Evolutionary conservation across 2,113 vertebrate species (phyloP).

Genomic region (Myotis lucifugus): DNA sequence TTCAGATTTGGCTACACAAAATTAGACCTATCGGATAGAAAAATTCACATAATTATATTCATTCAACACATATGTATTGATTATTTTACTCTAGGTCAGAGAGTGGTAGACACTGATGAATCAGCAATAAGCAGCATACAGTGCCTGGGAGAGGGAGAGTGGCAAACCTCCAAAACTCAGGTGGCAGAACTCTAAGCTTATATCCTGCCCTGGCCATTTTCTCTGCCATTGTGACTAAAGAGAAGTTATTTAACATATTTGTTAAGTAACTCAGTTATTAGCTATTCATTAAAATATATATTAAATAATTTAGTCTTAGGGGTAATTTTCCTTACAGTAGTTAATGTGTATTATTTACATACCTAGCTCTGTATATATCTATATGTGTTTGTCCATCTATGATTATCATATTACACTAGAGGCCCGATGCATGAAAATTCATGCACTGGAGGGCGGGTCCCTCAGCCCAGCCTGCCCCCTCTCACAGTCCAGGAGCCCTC

Average conservation of each 20-base stretch:
- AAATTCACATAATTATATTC: constrained; percentile 6
- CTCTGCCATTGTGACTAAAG: background rate
- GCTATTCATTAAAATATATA: background rate
- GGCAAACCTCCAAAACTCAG: background rate
- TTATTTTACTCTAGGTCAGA: background rate
- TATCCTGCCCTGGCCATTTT: background rate
- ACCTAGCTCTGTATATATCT: background rate
- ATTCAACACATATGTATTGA: background rate
- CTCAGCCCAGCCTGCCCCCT: too few species aligned
- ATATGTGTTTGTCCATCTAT: background rate
- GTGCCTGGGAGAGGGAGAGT: background rate
- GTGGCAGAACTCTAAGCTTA: background rate
- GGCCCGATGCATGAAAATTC: too few species aligned
- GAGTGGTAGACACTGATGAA: background rate
- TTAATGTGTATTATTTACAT: background rate
- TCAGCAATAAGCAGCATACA: background rate
- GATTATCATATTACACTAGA: background rate
- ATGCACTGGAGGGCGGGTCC: too few species aligned
- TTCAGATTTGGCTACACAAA: background rate
- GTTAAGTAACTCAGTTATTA: background rate
- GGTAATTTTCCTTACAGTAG: background rate
- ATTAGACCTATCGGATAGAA: background rate
- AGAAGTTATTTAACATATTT: background rate
- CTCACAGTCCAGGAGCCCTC: too few species aligned
- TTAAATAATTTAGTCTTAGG: background rate